A percentile compares a stretch with the other conserved stretches of the same genome.
Evolutionary conservation across 2,113 vertebrate genomes (phyloP).

Genomic region (Ochotona princeps): DNA sequence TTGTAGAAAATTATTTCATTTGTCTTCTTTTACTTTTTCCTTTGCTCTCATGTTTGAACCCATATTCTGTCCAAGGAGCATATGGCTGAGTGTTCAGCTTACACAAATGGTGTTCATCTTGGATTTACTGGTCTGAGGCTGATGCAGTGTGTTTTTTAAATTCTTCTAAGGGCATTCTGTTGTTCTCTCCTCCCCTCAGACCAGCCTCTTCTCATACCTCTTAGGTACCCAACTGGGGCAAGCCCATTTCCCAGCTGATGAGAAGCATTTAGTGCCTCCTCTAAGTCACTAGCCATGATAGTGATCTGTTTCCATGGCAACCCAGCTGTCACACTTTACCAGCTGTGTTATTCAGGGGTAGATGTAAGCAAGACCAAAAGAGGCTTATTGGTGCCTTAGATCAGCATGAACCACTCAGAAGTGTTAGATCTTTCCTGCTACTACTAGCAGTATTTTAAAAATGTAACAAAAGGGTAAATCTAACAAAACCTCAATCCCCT

Average conservation of each 20-base stretch:
- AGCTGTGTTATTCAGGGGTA: not conserved
- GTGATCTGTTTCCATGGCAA: not conserved
- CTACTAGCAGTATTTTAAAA: not conserved
- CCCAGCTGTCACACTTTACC: not conserved
- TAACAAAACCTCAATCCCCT: not conserved
- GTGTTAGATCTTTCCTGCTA: not conserved
- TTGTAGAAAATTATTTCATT: not conserved
- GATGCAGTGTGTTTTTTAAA: not conserved
- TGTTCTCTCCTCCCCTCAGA: not conserved
- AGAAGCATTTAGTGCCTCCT: not conserved
- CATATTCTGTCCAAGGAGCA: not conserved
- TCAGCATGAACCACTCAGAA: not conserved
- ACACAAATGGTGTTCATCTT: not conserved
- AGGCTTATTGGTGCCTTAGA: not conserved
- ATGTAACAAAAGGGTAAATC: not conserved
- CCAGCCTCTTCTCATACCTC: not conserved
- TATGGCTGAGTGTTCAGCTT: not conserved
- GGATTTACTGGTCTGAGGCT: not conserved
- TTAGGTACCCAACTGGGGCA: not conserved
- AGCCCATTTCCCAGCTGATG: not conserved
- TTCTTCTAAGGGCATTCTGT: not conserved
- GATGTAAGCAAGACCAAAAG: fast-evolving
- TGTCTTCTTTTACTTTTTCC: not conserved
- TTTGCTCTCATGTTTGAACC: not conserved
- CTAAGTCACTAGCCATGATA: not conserved